Evolutionary conservation across 30 jellyfish, hydroid and myxozoan genomes (phyloP), one percentile per base, ranked within the genome.

Genomic region (Aurelia sp.): DNA sequence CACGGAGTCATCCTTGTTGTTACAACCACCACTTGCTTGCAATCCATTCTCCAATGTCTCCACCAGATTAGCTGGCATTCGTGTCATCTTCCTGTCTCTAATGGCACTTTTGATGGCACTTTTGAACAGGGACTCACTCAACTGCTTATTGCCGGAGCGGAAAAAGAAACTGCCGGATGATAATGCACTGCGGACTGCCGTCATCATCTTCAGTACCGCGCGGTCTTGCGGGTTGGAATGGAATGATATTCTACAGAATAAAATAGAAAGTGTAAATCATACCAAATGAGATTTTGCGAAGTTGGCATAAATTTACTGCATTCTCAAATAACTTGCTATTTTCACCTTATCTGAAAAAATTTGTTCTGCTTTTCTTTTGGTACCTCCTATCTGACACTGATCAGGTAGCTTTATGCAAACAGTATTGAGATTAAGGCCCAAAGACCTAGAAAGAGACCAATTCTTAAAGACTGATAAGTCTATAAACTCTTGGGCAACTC

Each of bases 141-240:
- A 48, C 62, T 58, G 30, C 57, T 60, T 44, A 57, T 76, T 53
- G 30, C 95, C 86, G 37, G 85, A 63, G 40, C 79, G 60, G 79
- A 23, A 48, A 15, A 69, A 60, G 51, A 50, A 58, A 23, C 89
- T 78, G n/a, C 73, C 87, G 22, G 71, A 63, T 8, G 85, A 72
- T 55, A 86, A 82, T 10, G 81, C 83, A 35, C 89, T 53, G 3
- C 91, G 85, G 59, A 82, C 65, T 16, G 62, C 59, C 12, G 91
- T 82, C 91, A 82, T 69, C 96, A 86, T 86, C 73, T 62, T 74
- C 85, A 86, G 78, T 70, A 86, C 85, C 18, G 85, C 85, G 47
- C 89, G 87, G 59, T 76, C 87, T 66, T 86, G 87, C 64, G 90
- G 90, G 74, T 86, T 76, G 1, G 96, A 86, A 57, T 82, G 91